A percentile compares a stretch with the other conserved stretches of the same genome.
These are phyloP conservation scores for Meghimatium bilineatum DNA, from an alignment of 2,888 invertebrate genomes.

Conservation along the genomic window DNA sequence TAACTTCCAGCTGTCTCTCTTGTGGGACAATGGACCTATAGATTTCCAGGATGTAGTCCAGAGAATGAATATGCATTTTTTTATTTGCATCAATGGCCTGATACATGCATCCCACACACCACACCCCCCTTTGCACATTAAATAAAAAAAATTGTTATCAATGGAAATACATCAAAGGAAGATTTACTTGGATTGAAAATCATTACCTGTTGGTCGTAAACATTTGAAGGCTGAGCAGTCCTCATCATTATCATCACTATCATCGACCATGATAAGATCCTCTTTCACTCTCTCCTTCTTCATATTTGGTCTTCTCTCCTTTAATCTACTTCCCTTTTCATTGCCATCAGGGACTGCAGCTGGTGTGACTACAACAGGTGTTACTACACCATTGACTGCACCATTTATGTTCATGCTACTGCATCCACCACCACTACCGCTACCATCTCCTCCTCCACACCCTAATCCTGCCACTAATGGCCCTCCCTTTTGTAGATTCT, in stretches of 20 bases:
- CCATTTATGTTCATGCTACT: not conserved
- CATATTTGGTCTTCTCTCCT: constrained; percentile 63
- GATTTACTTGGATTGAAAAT: not conserved
- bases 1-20: no score
- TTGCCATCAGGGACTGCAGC: constrained; percentile 29
- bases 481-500: constrained; percentile 23
- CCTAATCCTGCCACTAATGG: not conserved
- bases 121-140: no score
- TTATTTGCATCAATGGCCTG: no score
- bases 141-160: not conserved
- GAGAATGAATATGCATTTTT: no score
- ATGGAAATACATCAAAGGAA: not conserved
- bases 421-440: not conserved
- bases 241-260: constrained; percentile 69
- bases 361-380: constrained; percentile 1
- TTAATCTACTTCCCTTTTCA: constrained; percentile 41
- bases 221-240: constrained; percentile 76
- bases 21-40: no score
- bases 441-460: constrained; percentile 1
- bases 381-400: not conserved
- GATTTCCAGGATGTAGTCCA: no score
- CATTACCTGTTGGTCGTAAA: constrained; percentile 71
- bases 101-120: no score
- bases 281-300: constrained; percentile 63
- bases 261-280: constrained; percentile 64